phyloP scores from a whole-genome alignment of 2,888 invertebrate genomes.

The Epicampocera succincta region DNA sequence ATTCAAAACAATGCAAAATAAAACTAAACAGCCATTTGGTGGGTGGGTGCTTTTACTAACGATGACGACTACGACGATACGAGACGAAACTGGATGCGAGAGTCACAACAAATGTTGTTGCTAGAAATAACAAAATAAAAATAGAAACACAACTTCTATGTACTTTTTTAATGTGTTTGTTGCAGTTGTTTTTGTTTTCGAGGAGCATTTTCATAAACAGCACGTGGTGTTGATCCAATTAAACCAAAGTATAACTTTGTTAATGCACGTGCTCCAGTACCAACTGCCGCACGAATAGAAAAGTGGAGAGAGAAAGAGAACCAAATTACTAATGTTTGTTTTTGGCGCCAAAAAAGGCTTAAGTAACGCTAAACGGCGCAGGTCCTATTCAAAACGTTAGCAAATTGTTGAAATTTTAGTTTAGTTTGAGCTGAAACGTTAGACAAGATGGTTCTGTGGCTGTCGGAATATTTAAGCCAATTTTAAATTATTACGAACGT shows the following conservation, averaged over 20 bases:
- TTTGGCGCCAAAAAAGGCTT: slow-evolving; percentile 69
- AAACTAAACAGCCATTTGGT: slow-evolving; percentile 74
- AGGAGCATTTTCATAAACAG: slow-evolving; percentile 66
- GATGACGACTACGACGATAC: slow-evolving; percentile 36
- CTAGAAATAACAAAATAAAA: slow-evolving; percentile 12
- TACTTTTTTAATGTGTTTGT: slow-evolving; percentile 15
- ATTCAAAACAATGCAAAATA: slow-evolving; percentile 79
- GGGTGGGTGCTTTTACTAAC: slow-evolving; percentile 65
- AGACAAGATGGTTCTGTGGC: slow-evolving; percentile 38
- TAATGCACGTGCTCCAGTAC: slow-evolving; percentile 71
- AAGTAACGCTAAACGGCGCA: slow-evolving; percentile 60
- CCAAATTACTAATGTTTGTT: slow-evolving; percentile 21
- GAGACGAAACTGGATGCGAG: slow-evolving; percentile 45
- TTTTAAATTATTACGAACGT: not conserved
- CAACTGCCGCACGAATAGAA: slow-evolving; percentile 24
- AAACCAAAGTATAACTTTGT: slow-evolving; percentile 71
- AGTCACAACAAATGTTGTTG: slow-evolving; percentile 55
- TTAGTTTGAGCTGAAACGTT: slow-evolving; percentile 64
- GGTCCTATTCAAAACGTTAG: slow-evolving; percentile 27
- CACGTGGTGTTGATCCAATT: slow-evolving; percentile 78
- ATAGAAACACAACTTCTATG: slow-evolving; percentile 34
- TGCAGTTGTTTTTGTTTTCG: slow-evolving; percentile 41
- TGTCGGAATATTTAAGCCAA: not conserved
- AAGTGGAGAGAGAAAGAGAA: slow-evolving; percentile 2
- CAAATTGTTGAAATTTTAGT: slow-evolving; percentile 35